These are phyloP conservation scores for Apistogramma diplotaenia DNA, from an alignment of 2,113 vertebrate species.

Conservation along the genomic window DNA sequence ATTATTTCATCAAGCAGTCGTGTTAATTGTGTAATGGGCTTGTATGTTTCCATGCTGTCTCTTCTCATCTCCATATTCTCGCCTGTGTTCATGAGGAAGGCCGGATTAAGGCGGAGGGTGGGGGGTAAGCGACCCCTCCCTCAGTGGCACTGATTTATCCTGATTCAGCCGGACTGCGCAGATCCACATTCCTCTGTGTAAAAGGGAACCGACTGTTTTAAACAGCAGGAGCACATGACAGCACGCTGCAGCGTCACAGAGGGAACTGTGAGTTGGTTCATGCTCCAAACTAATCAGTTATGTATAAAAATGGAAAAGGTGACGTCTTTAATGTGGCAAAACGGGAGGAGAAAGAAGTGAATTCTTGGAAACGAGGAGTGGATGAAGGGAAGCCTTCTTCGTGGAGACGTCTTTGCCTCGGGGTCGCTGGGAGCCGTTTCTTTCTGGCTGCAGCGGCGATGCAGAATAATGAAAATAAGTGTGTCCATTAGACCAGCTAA, in stretches of 20 bases:
- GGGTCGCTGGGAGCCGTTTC: slow-evolving; percentile 25
- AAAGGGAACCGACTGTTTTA: slow-evolving; percentile 12
- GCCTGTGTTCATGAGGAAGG: slow-evolving; percentile 60
- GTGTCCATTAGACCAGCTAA: slow-evolving; percentile 72
- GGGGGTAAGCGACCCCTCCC: slow-evolving; percentile 42
- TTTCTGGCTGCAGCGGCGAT: slow-evolving; percentile 43
- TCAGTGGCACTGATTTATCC: slow-evolving; percentile 51
- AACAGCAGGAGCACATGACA: slow-evolving; percentile 14
- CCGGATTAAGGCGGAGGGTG: slow-evolving; percentile 53
- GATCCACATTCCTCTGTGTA: slow-evolving; percentile 27
- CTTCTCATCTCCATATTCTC: slow-evolving; percentile 72
- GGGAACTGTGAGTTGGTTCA: background rate
- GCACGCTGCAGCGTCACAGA: background rate
- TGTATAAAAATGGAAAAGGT: background rate
- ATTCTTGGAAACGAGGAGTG: slow-evolving; percentile 42
- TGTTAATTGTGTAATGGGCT: slow-evolving; percentile 73
- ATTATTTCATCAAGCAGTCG: slow-evolving; percentile 70
- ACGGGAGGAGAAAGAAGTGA: background rate
- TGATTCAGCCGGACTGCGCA: slow-evolving; percentile 38
- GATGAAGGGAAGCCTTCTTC: slow-evolving; percentile 18
- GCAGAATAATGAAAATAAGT: slow-evolving; percentile 76
- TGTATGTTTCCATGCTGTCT: slow-evolving; percentile 69
- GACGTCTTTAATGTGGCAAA: background rate
- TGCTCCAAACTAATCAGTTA: background rate
- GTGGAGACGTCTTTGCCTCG: slow-evolving; percentile 1